Percentiles rank a stretch among this genome's conserved stretches.
Evolutionary conservation across 2,113 vertebrate genomes (phyloP).

Genomic region (Strix uralensis): DNA sequence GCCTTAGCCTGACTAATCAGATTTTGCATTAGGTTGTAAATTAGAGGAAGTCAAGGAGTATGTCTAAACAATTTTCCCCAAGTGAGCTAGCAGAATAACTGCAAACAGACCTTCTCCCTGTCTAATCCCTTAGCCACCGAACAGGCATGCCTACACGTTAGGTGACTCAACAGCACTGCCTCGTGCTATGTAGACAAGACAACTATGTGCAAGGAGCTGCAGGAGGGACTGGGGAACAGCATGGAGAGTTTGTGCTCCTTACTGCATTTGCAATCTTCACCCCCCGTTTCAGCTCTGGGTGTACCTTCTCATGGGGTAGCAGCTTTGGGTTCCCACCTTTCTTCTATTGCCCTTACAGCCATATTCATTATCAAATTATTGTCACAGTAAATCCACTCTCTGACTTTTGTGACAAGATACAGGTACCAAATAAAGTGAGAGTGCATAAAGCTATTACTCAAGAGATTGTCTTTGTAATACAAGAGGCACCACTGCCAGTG

Average conservation of each 20-base stretch:
- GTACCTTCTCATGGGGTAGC: background rate
- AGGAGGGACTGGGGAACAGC: background rate
- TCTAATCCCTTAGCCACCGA: background rate
- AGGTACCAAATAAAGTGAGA: background rate
- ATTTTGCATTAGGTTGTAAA: background rate
- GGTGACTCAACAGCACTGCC: background rate
- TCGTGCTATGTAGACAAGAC: background rate
- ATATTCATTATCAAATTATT: background rate
- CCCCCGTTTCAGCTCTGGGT: background rate
- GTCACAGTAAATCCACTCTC: background rate
- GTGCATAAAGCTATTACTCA: background rate
- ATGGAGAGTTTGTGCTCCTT: background rate
- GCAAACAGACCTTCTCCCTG: background rate
- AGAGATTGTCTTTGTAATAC: background rate
- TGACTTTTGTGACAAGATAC: background rate
- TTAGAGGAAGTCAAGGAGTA: background rate
- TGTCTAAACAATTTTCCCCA: background rate
- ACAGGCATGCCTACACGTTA: background rate
- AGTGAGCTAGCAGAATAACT: background rate
- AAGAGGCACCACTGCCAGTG: background rate
- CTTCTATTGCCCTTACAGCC: background rate
- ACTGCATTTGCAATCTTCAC: background rate
- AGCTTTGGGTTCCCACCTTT: background rate
- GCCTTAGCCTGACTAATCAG: background rate
- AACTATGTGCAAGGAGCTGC: background rate